Base-by-base conservation (phyloP, 2,797 vertebrate species). In the Centroberyx gerrardi region DNA sequence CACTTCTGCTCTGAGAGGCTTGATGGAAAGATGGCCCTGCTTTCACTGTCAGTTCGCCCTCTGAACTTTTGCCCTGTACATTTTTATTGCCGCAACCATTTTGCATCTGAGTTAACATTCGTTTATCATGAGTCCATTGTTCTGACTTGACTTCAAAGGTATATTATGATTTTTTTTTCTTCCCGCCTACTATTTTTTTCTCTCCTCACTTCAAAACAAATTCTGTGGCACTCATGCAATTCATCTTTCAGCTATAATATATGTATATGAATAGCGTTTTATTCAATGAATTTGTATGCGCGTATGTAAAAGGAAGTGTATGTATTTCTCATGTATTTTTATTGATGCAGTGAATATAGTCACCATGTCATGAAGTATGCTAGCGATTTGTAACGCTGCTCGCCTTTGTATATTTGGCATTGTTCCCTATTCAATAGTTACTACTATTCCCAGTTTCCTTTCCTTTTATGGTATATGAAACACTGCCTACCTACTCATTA, bases 241-340 rank as follows among this genome's bases (percentile, higher is more conserved):
- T 68, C 31, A 14, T 76, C n/a, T 76, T 70, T 76, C 53, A 31
- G 8, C 77, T 80, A 55, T 81, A 48, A 53, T 82, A 55, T 88
- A 67, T 92, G 82, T 92, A 69, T 87, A 83, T 81, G 62, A 66
- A 80, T 74, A 70, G 29, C 65, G 66, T 82, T 88, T 86, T 88
- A 79, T 81, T 77, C 61, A 40, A 71, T 76, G 78, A 62, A 66
- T 88, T 82, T 90, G 83, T 90, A 71, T 55, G 59, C 51, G 55
- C 58, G 52, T 81, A 78, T 90, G 81, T 88, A 84, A 88, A 87
- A 76, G 55, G 27, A 54, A 53, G 64, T 81, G 80, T 85, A 73
- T 68, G 51, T 75, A 59, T 82, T 65, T 69, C 54, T 69, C 33
- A 55, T 79, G 68, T 84, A 62, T 86, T 79, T 88, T 82, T 85